Base-by-base conservation (phyloP, 2,113 vertebrate genomes). In the Limnothrissa miodon region DNA sequence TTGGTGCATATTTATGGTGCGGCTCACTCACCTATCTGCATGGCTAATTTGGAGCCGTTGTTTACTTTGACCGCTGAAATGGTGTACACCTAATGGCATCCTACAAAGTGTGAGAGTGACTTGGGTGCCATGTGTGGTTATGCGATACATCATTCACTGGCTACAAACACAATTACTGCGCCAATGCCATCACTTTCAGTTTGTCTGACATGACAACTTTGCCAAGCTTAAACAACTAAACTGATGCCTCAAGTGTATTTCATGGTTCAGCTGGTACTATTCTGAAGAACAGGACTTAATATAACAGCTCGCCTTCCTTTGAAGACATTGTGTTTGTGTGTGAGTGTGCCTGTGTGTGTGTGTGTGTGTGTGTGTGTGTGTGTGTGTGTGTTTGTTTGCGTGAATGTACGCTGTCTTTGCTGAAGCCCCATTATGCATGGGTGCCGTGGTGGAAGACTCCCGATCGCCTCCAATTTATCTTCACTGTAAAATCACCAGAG, bases 1-100 rank as follows among this genome's bases (percentile, higher is more conserved):
- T 84, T 84, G 78, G 80, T n/a, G 11, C 39, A 79, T 79, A 70
- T 80, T 82, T 56, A 82, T 51, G 62, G 78, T 9, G 2, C 2
- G 42, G 42, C 42, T 42, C 59, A 45, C 78, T 6, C n/a, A 74
- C 39, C 78, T 74, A 74, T 36, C 66, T 33, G 66, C 66, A 74
- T 74, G 66, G 29, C 66, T 36, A 29, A 74, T 33, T 74, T 39
- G 66, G 66, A 74, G 66, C 4, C 1, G 66, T 39, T 17, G 51
- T 56, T 56, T 56, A 56, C 51, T 56, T 56, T 4, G 19, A 5
- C 21, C 19, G 19, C 15, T 56, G 33, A 33, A 33, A 74, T 29
- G 0, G 29, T 36, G 33, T 74, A 10, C 25, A 36, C 33, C 29
- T 39, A 74, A 74, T 36, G 29, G 29, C 33, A 74, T 74, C 15